Evolutionary conservation across 2,113 vertebrate genomes (phyloP).

Genomic region (Falco punctatus): DNA sequence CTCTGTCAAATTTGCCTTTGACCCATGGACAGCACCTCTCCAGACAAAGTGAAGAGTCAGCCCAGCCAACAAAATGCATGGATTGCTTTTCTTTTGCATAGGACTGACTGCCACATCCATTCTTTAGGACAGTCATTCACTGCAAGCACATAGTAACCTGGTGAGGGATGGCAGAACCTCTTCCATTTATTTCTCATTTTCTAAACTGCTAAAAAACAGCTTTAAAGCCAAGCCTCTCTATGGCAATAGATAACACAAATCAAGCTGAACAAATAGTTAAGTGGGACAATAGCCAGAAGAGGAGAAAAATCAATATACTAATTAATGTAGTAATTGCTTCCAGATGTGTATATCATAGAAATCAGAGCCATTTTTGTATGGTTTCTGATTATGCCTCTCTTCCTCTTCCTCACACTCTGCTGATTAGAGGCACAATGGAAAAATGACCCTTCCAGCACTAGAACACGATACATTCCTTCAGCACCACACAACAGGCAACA

Average conservation of each 20-base stretch:
- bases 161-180: not conserved
- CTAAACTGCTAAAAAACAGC: not conserved
- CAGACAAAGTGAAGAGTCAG: not conserved
- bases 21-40: not conserved
- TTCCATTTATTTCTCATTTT: slow-evolving; percentile 28
- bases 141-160: not conserved
- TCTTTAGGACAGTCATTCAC: not conserved
- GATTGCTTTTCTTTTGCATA: not conserved
- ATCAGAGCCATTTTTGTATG: not conserved
- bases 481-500: fast-evolving
- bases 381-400: not conserved
- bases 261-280: slow-evolving; percentile 8
- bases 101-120: not conserved
- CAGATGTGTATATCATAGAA: not conserved
- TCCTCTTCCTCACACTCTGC: not conserved
- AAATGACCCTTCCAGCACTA: not conserved
- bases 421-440: not conserved
- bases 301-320: slow-evolving; percentile 6
- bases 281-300: not conserved
- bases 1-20: not conserved
- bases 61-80: not conserved
- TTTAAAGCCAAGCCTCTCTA: not conserved
- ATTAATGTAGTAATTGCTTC: slow-evolving; percentile 10
- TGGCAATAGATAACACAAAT: not conserved
- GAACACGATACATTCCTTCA: not conserved